phyloP scores from a whole-genome alignment of 2,888 invertebrate genomes.

The Cerceris rybyensis region DNA sequence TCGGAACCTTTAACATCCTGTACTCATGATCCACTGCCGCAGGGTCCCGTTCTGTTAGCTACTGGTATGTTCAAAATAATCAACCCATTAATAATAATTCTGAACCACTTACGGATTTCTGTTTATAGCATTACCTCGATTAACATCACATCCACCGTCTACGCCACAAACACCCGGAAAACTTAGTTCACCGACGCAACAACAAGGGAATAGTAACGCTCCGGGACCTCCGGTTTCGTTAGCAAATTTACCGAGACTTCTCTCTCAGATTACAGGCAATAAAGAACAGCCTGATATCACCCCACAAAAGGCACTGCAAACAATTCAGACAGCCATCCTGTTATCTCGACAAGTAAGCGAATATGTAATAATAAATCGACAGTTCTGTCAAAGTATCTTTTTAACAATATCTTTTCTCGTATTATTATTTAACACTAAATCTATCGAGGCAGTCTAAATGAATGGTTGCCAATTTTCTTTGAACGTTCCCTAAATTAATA shows the following conservation, averaged over 20 bases:
- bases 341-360: constrained; percentile 79
- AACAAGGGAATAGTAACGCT: constrained; percentile 77
- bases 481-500: too few relatives aligned
- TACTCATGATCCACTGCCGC: constrained; percentile 84
- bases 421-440: too few relatives aligned
- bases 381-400: too few relatives aligned
- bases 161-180: constrained; percentile 78
- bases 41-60: constrained; percentile 86
- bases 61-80: constrained; percentile 78
- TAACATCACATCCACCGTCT: constrained; percentile 84
- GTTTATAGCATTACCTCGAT: constrained; percentile 84
- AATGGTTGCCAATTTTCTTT: too few relatives aligned
- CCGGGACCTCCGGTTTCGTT: constrained; percentile 82
- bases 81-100: neutral
- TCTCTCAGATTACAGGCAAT: constrained; percentile 82
- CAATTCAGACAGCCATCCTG: constrained; percentile 82
- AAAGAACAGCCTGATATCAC: constrained; percentile 83
- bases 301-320: constrained; percentile 84
- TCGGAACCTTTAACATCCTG: constrained; percentile 86
- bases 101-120: constrained; percentile 14
- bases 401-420: too few relatives aligned
- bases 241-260: constrained; percentile 82
- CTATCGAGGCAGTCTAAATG: too few relatives aligned
- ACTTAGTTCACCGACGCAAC: constrained; percentile 76
- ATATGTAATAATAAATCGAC: neutral